These are phyloP conservation scores for Rhaphigaster nebulosa DNA, from an alignment of 2,888 invertebrate species.

Conservation along the genomic window DNA sequence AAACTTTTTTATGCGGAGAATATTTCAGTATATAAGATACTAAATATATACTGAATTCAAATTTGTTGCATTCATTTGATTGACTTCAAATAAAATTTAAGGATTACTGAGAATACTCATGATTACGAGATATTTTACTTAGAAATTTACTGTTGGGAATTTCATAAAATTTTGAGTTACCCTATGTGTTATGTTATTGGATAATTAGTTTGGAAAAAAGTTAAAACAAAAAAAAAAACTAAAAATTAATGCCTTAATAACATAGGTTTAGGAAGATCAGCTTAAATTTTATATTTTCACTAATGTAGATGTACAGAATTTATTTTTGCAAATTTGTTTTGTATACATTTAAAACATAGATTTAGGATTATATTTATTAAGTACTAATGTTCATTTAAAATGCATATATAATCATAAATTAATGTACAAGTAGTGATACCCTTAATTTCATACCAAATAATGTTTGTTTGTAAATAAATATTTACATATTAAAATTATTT, in stretches of 20 bases:
- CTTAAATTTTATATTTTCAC: constrained; percentile 48
- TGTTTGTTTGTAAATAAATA: constrained; percentile 38
- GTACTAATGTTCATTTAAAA: constrained; percentile 1
- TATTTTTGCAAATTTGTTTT: constrained; percentile 46
- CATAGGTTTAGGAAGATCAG: constrained; percentile 39
- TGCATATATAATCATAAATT: constrained; percentile 10
- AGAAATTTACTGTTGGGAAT: neutral
- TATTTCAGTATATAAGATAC: too few relatives aligned
- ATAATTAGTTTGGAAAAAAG: neutral
- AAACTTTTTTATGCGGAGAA: too few relatives aligned
- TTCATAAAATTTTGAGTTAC: neutral
- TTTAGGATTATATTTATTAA: constrained; percentile 36
- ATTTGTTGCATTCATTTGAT: neutral
- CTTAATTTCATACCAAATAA: constrained; percentile 40
- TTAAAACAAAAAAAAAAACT: neutral
- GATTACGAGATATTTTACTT: neutral
- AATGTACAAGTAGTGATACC: constrained; percentile 22
- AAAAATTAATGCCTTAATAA: constrained; percentile 34
- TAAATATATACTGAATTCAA: neutral
- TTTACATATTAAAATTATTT: constrained; percentile 43
- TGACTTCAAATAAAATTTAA: neutral
- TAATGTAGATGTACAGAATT: constrained; percentile 44
- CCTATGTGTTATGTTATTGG: neutral
- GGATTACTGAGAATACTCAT: constrained; percentile 13
- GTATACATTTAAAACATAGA: constrained; percentile 9